phyloP scores from a whole-genome alignment of 2,888 invertebrate genomes.

The Actias luna region DNA sequence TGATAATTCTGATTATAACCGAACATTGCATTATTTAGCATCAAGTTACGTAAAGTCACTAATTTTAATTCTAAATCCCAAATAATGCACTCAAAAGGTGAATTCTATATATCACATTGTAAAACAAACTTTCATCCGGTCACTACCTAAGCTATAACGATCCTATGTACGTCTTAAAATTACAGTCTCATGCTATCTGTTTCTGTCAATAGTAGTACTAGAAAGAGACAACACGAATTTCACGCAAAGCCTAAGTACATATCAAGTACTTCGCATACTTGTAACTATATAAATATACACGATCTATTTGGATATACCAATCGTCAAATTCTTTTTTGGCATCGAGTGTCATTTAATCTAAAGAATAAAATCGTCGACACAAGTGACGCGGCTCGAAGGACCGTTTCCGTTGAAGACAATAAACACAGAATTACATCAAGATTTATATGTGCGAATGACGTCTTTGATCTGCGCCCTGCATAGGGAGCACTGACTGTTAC shows the following conservation, averaged over 20 bases:
- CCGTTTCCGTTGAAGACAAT: neutral
- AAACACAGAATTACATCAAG: slow-evolving; percentile 77
- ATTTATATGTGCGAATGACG: slow-evolving; percentile 97
- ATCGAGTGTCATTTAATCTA: slow-evolving; percentile 13
- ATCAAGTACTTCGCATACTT: neutral
- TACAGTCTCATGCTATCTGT: neutral
- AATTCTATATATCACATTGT: neutral
- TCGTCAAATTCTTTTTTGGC: slow-evolving; percentile 17
- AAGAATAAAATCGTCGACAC: no score
- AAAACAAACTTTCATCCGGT: neutral
- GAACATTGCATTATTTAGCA: no score
- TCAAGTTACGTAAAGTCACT: no score
- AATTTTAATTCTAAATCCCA: neutral
- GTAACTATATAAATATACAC: slow-evolving; percentile 2
- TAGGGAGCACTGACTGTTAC: slow-evolving; percentile 96
- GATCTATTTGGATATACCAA: slow-evolving; percentile 14
- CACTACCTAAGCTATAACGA: neutral
- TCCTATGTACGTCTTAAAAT: neutral
- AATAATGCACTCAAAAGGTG: neutral
- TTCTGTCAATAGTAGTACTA: neutral
- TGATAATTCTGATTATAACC: neutral
- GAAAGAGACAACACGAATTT: slow-evolving; percentile 8
- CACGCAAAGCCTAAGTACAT: neutral
- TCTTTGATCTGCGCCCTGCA: slow-evolving; percentile 96
- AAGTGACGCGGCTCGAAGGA: neutral